phyloP scores from a whole-genome alignment of 2,113 vertebrate species.

The Erythrolamprus reginae region DNA sequence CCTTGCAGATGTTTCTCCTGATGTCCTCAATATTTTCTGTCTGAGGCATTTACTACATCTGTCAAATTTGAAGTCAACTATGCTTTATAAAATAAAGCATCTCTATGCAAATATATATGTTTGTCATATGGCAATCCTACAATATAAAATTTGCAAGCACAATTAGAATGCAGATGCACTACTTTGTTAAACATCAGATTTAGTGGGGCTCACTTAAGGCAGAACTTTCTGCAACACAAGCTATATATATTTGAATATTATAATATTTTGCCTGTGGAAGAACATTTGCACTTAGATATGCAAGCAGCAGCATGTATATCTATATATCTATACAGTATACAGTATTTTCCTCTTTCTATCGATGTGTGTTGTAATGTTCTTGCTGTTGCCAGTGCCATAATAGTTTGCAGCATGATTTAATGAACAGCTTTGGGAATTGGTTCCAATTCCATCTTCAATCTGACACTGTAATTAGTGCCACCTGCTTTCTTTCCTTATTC shows the following conservation, averaged over 20 bases:
- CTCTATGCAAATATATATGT: neutral
- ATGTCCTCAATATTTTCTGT: neutral
- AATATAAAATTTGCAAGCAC: neutral
- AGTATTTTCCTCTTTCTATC: neutral
- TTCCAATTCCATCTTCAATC: neutral
- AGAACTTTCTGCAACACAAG: neutral
- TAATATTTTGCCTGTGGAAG: neutral
- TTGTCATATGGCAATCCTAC: neutral
- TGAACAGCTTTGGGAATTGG: conserved; percentile 12
- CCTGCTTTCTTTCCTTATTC: neutral
- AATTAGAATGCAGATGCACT: neutral
- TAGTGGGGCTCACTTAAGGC: neutral
- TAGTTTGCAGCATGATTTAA: neutral
- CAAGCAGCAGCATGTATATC: neutral
- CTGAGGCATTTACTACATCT: neutral
- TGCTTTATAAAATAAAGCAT: neutral
- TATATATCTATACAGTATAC: too few species aligned
- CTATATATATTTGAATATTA: neutral
- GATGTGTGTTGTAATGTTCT: neutral
- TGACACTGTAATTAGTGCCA: neutral
- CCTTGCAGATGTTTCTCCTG: neutral
- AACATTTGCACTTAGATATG: neutral
- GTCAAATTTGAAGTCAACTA: neutral
- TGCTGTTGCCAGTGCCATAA: neutral
- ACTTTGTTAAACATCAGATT: neutral